A percentile compares a stretch with the other conserved stretches of the same genome.
Evolutionary conservation across 2,113 vertebrate genomes (phyloP).

Genomic region (Vidua chalybeata): DNA sequence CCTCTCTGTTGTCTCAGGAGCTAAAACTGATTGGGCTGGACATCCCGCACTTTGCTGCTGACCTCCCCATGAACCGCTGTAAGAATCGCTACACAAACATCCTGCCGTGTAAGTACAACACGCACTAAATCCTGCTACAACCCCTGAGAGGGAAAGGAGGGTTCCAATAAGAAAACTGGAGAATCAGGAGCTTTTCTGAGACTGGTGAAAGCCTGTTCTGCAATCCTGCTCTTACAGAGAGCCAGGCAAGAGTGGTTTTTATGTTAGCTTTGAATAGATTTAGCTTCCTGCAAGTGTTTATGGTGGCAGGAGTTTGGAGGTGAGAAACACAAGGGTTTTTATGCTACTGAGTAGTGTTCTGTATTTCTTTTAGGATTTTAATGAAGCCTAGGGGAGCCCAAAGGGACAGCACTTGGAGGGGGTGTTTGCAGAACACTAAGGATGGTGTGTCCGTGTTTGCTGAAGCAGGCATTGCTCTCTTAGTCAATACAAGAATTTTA

Average conservation of each 20-base stretch:
- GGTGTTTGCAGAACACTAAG: neutral
- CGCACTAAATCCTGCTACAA: too few relatives aligned
- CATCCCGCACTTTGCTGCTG: conserved; percentile 92
- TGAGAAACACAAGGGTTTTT: neutral
- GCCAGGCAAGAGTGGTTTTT: neutral
- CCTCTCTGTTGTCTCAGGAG: conserved; percentile 77
- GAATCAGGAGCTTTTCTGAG: neutral
- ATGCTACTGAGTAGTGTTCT: neutral
- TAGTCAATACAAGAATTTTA: neutral
- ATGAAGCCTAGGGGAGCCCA: neutral
- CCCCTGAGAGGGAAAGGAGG: neutral
- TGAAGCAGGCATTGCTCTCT: neutral
- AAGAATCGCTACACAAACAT: conserved; percentile 99
- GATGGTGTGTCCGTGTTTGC: neutral
- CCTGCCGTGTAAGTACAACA: conserved; percentile 87
- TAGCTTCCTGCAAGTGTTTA: neutral
- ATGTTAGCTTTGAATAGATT: neutral
- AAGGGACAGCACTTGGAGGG: neutral
- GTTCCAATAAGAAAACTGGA: neutral
- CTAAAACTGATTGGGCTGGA: conserved; percentile 92
- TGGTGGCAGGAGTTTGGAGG: neutral
- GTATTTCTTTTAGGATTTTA: neutral
- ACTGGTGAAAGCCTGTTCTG: neutral
- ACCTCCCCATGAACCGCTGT: conserved; percentile 90
- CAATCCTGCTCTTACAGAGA: neutral